Evolutionary conservation across 2,113 vertebrate genomes (phyloP), one percentile per base, ranked within the genome.

Genomic region (Seriola dumerili): DNA sequence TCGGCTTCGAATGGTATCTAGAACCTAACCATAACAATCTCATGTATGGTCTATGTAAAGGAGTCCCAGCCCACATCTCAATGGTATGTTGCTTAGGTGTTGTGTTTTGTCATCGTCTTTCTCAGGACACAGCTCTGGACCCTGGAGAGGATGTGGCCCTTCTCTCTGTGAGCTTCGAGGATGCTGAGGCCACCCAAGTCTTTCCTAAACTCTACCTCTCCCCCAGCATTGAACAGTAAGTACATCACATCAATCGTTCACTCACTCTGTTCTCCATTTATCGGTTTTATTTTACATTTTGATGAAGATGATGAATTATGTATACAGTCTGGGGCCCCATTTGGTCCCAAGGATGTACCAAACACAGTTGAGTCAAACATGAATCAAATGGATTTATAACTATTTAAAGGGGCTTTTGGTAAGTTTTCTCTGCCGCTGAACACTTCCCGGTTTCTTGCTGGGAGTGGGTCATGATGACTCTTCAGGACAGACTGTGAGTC

Each of bases 181-280:
- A 99, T 12, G 95, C 97, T n/a, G 98, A 99, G 93, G 98, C 98
- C 71, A 98, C 97, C 79, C 98, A 99, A 84, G 98, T 99, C 85
- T 98, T 98, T 81, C 98, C 98, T 5, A 99, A 99, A 88, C 95
- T 99, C 55, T 99, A 97, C 91, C 94, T 99, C 63, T 99, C 98
- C 57, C 98, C 98, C 0, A 97, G 98, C 89, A 98, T 99, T 74
- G 98, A 99, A 93, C 97, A 99, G 98, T 99, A 94, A 99, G 98
- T 96, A 32, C 48, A 69, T n/a, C 5, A 8, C 3, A 11, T 11
- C 5, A 12, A 14, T 36, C 63, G 32, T 19, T 68, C 44, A 36
- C 4, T 25, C 16, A 1, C 7, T 29, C 5, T 32, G 1, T 48
- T 50, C 16, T n/a, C 34, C 55, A 34, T 48, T 38, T 38, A 17